Evolutionary conservation across 2,797 vertebrate species (phyloP).

Genomic region (Simalia tracyae): DNA sequence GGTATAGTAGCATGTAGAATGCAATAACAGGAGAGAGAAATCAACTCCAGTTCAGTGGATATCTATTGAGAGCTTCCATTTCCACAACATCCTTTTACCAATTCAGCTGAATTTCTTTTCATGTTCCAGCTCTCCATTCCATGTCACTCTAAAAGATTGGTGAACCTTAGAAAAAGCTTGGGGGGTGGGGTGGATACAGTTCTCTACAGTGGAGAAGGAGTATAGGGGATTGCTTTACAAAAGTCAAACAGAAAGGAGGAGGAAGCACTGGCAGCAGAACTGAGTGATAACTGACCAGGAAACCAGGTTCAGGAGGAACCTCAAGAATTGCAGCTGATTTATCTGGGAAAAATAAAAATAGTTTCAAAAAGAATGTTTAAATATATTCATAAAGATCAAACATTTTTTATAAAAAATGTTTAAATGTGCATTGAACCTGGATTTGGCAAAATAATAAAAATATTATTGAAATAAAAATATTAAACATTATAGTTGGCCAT

Average conservation of each 20-base stretch:
- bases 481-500: not conserved
- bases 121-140: not conserved
- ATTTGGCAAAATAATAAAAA: not conserved
- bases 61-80: not conserved
- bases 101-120: not conserved
- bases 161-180: not conserved
- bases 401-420: not conserved
- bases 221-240: not conserved
- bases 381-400: not conserved
- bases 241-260: not conserved
- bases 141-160: not conserved
- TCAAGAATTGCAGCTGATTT: not conserved
- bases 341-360: not conserved
- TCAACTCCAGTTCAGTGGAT: not conserved
- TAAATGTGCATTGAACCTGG: not conserved
- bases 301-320: not conserved
- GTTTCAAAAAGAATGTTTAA: not conserved
- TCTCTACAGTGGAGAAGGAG: not conserved
- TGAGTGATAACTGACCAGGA: not conserved
- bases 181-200: not conserved
- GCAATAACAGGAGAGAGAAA: not conserved
- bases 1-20: not conserved
- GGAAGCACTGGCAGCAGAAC: not conserved
- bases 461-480: not conserved
- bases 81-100: not conserved